Evolutionary conservation across 1,140 invertebrate genomes (phyloP).

Genomic region (Notospermus geniculatus): DNA sequence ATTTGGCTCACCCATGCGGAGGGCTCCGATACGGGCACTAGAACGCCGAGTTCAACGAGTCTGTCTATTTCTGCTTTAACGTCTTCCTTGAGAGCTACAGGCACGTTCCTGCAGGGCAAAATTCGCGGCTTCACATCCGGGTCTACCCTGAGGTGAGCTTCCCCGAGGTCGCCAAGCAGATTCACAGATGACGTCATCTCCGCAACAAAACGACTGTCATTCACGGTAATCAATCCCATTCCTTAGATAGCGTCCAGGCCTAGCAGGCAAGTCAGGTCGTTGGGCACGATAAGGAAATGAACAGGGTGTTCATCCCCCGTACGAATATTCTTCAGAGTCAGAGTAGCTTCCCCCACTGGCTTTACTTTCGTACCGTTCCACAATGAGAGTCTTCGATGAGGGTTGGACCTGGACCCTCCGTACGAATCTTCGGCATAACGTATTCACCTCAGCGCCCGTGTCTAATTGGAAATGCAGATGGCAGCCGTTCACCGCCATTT

Average conservation of each 20-base stretch:
- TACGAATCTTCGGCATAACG: not conserved
- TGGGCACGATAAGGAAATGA: not conserved
- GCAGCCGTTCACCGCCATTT: not conserved
- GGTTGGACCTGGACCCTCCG: not conserved
- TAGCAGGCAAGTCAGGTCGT: not conserved
- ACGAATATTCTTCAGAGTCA: not conserved
- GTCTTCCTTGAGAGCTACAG: slow-evolving; percentile 4
- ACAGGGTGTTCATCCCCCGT: not conserved
- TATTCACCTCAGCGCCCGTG: not conserved
- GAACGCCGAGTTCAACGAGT: slow-evolving; percentile 16
- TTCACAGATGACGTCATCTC: not conserved
- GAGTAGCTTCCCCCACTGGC: not conserved
- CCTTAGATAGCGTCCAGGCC: not conserved
- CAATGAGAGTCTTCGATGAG: not conserved
- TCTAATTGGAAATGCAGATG: not conserved
- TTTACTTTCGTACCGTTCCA: slow-evolving; percentile 1
- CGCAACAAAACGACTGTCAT: not conserved
- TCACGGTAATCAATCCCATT: slow-evolving; percentile 8
- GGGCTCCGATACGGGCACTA: slow-evolving; percentile 24
- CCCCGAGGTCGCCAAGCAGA: slow-evolving; percentile 6
- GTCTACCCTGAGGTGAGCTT: not conserved
- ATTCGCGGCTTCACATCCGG: slow-evolving; percentile 1
- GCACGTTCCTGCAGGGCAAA: slow-evolving; percentile 5
- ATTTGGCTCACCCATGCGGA: slow-evolving; percentile 25
- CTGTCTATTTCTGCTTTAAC: not conserved